Conservation (phyloP, 2,113 vertebrate species). For the Polypterus senegalus region DNA sequence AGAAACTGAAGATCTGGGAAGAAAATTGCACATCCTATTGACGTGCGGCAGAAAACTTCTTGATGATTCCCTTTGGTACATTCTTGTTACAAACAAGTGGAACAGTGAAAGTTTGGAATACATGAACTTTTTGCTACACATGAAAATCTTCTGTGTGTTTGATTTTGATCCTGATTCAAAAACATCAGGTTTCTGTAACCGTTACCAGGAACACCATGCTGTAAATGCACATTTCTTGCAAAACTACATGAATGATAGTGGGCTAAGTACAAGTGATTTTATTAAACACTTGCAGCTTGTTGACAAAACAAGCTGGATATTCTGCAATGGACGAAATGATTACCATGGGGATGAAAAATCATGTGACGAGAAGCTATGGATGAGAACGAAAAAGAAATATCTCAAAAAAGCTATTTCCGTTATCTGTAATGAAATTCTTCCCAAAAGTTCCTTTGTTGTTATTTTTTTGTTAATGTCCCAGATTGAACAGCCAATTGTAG, state of each 20-base stretch:
- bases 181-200: constrained; percentile 46
- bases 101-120: constrained; percentile 35
- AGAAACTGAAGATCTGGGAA: constrained; percentile 39
- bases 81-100: constrained; percentile 60
- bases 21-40: constrained; percentile 50
- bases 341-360: constrained; percentile 43
- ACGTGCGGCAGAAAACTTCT: constrained; percentile 58
- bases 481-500: constrained; percentile 52
- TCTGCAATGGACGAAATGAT: constrained; percentile 63
- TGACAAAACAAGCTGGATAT: constrained; percentile 68
- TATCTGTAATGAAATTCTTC: constrained; percentile 60
- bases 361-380: constrained; percentile 60
- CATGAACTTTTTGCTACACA: constrained; percentile 49
- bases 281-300: constrained; percentile 44
- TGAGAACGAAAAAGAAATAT: constrained; percentile 48
- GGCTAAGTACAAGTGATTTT: constrained; percentile 27
- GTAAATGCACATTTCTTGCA: constrained; percentile 50
- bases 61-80: constrained; percentile 52
- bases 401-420: constrained; percentile 47
- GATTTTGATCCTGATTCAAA: constrained; percentile 67
- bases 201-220: constrained; percentile 42
- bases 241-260: constrained; percentile 39
- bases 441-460: constrained; percentile 48
- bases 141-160: constrained; percentile 65
- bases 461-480: constrained; percentile 55